phyloP scores from a whole-genome alignment of 1,140 invertebrate genomes.

The Drosophila burlai region DNA sequence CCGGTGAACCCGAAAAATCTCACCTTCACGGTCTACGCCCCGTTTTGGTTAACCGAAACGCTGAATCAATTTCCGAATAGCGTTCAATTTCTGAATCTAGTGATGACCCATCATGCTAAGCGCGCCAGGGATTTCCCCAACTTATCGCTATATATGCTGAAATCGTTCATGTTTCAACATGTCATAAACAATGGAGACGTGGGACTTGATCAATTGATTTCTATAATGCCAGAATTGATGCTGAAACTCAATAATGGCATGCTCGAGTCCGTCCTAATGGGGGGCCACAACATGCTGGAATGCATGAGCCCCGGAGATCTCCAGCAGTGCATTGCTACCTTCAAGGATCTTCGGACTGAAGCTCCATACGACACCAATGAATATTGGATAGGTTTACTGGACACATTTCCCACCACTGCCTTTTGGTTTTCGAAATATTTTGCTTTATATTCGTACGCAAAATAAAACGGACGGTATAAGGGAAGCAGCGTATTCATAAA shows the following conservation, averaged over 20 bases:
- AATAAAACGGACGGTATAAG: not conserved
- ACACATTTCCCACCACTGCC: not conserved
- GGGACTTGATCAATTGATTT: not conserved
- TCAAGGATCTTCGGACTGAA: not conserved
- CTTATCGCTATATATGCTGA: not conserved
- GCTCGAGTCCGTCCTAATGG: not conserved
- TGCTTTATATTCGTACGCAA: not conserved
- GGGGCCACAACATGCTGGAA: not conserved
- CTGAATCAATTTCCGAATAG: not conserved
- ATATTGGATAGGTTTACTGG: not conserved
- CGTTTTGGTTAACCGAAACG: not conserved
- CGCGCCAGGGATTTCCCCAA: not conserved
- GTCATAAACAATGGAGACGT: not conserved
- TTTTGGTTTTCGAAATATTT: not conserved
- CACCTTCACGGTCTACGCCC: not conserved
- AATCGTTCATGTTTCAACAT: not conserved
- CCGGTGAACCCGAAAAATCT: not conserved
- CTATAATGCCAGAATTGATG: not conserved
- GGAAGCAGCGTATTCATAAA: not conserved
- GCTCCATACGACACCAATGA: not conserved
- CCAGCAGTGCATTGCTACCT: not conserved
- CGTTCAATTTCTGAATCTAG: not conserved
- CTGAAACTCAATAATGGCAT: not conserved
- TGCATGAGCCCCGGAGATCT: not conserved
- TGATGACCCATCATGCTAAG: not conserved